Evolutionary conservation across 2,888 invertebrate species (phyloP), one percentile per base, ranked within the genome.

Genomic region (Amiota minor): DNA sequence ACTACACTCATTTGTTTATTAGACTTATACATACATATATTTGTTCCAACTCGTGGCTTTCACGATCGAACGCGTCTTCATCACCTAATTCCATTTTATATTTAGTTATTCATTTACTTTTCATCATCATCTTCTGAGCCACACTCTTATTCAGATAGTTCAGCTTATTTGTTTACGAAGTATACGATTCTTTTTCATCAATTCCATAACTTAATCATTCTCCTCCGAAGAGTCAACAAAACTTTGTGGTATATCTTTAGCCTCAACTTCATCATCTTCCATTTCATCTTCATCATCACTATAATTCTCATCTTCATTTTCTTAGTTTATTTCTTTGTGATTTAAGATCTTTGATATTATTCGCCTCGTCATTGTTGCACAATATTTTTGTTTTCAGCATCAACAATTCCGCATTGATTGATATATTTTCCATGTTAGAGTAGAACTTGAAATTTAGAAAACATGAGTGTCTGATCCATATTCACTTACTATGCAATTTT

Each of bases 161-260:
- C 98, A 0, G 98, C 98, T 90, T 98, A 98, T 55, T 94, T 92
- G 79, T 98, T 98, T 71, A 98, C 91, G 91, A 96, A 98, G 70
- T 95, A 86, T 72, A 79, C 88, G 81, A 59, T 88, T 88, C 45
- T 85, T 84, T 72, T 87, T 88, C 0, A 86, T 88, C 86, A 89
- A 83, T 80, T 88, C 77, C 2, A 88, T 87, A n/a, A 90, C 92
- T 91, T 96, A 96, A 89, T 96, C 96, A 89, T 96, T 96, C 87
- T 96, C 96, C 0, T 96, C 96, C 88, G 96, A 96, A 84, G 96
- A 96, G 82, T 94, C 94, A 2, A 95, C 91, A 74, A 91, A 89
- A 72, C 88, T 87, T 75, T 88, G 87, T 9, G 90, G 90, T 1
- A 90, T 88, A 53, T 90, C 90, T 16, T 84, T 85, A 62, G 87